phyloP scores from a whole-genome alignment of 1,140 invertebrate genomes.

The Gonioctena quinquepunctata region DNA sequence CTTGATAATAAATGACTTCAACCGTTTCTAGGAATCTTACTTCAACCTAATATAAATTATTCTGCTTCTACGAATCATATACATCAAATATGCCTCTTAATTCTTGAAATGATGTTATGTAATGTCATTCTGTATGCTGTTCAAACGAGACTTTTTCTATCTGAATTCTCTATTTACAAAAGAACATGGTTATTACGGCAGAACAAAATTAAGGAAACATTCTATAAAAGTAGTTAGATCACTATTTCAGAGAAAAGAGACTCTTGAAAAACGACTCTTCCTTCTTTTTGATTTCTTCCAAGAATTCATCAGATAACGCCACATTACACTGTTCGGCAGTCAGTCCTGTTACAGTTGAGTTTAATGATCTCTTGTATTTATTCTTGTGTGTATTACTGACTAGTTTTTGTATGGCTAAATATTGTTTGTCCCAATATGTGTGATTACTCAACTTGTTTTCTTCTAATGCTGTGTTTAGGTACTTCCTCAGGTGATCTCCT shows the following conservation, averaged over 20 bases:
- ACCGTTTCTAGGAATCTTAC: too few relatives aligned
- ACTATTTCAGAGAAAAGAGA: constrained; percentile 52
- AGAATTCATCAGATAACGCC: constrained; percentile 71
- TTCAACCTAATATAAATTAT: too few relatives aligned
- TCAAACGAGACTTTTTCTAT: too few relatives aligned
- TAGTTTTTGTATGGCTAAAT: constrained; percentile 69
- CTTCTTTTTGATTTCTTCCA: constrained; percentile 65
- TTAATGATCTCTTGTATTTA: constrained; percentile 63
- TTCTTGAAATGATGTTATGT: too few relatives aligned
- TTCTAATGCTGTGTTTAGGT: constrained; percentile 68
- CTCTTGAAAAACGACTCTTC: constrained; percentile 60
- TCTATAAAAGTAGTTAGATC: too few relatives aligned
- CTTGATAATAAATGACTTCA: too few relatives aligned
- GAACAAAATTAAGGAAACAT: too few relatives aligned
- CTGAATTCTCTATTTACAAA: too few relatives aligned
- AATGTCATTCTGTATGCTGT: too few relatives aligned
- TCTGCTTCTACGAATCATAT: too few relatives aligned
- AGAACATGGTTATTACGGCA: too few relatives aligned
- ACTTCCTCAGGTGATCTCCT: constrained; percentile 72
- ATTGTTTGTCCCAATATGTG: constrained; percentile 68
- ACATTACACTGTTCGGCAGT: constrained; percentile 70
- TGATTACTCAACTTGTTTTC: constrained; percentile 63
- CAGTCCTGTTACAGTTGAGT: constrained; percentile 70
- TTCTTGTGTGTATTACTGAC: constrained; percentile 71
- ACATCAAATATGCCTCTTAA: too few relatives aligned